phyloP scores from a whole-genome alignment of 2,113 vertebrate species.

The Cervus canadensis region DNA sequence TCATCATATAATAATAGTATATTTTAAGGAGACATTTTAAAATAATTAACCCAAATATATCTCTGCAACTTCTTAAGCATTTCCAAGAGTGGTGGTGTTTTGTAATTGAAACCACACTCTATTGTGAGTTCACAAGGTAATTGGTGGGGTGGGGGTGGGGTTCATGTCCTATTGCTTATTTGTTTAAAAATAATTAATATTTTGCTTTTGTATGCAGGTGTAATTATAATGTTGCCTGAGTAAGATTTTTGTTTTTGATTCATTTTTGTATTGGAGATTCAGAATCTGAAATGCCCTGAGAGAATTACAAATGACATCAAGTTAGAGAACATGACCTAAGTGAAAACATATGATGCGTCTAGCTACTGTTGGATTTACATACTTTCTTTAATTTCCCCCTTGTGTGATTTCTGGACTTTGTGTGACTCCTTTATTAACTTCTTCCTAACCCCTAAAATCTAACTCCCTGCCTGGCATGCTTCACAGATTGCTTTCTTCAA shows the following conservation, averaged over 20 bases:
- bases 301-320: neutral
- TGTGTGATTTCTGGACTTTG: neutral
- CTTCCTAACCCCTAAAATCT: neutral
- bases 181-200: neutral
- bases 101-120: neutral
- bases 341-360: neutral
- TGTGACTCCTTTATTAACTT: neutral
- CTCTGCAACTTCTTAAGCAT: neutral
- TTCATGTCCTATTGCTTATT: neutral
- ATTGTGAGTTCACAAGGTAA: neutral
- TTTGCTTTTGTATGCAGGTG: neutral
- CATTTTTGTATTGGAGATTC: neutral
- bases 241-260: neutral
- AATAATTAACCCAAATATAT: neutral
- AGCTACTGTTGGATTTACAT: neutral
- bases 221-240: neutral
- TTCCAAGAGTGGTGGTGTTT: neutral
- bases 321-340: neutral
- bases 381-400: neutral
- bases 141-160: neutral
- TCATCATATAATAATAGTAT: neutral
- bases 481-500: neutral
- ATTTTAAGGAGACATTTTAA: neutral
- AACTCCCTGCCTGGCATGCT: neutral
- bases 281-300: neutral